Base-by-base conservation (phyloP, 2,113 vertebrate species). In the Lynx canadensis region DNA sequence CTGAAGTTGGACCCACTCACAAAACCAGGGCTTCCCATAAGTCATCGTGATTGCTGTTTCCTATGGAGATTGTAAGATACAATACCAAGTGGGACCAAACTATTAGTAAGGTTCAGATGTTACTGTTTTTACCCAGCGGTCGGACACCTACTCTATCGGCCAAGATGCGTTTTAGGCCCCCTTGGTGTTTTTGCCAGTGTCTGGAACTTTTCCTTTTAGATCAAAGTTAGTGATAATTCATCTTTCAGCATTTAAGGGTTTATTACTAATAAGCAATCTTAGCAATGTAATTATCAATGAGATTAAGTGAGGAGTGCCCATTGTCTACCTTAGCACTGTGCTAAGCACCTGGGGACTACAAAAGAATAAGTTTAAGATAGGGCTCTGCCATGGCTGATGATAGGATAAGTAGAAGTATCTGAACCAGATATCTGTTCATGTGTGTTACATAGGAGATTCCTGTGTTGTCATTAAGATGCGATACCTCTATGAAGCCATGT, bases 171-270 rank as follows among this genome's bases (percentile, higher is more conserved):
- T 33, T 68, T 92, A 69, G 33, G 4, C 29, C 45, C 52, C 7
- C 3, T 69, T 52, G 23, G 18, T 69, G 45, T 97, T 92, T 97
- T 36, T 94, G 29, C 18, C 45, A 79, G 18, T 38, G 12, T 36
- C 69, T 60, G 41, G 69, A 66, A 83, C 78, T 82, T 95, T 65
- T 31, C 11, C 55, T 79, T 95, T 81, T 55, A 27, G 7, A 27
- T 94, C 76, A 89, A 65, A 90, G 60, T 95, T 91, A 52, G 19
- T 55, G 15, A 45, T 93, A 60, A 48, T 91, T 95, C 45, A 68
- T 90, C 60, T 78, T 78, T 86, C 21, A 79, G 55, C 33, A 69
- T 45, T 79, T 50, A 74, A 94, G 33, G 0, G 8, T 76, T 93
- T 89, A 71, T 82, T 68, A 45, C 25, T 94, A 84, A 69, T 57